Evolutionary conservation across 2,113 vertebrate species (phyloP).

Genomic region (Phyllostomus discolor): DNA sequence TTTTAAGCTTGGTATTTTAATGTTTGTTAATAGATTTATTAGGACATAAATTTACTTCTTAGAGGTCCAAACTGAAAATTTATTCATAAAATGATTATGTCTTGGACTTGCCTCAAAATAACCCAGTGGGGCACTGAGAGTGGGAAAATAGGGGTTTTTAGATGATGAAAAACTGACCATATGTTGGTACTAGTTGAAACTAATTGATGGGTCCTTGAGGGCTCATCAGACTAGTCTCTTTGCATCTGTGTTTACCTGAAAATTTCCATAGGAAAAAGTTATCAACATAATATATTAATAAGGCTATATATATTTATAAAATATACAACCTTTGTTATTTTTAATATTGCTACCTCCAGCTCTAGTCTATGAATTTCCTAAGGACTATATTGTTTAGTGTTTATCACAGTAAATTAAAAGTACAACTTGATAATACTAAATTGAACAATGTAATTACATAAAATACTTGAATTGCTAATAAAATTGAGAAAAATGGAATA

Average conservation of each 20-base stretch:
- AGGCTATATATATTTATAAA: neutral
- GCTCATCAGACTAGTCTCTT: neutral
- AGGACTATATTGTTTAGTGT: neutral
- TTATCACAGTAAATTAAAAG: neutral
- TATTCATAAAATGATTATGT: neutral
- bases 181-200: neutral
- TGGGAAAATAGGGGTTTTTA: rapidly evolving
- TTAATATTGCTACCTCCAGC: neutral
- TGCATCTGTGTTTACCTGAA: neutral
- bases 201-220: neutral
- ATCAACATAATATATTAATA: neutral
- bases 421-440: neutral
- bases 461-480: neutral
- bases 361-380: neutral
- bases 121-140: neutral
- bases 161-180: neutral
- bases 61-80: neutral
- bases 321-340: neutral
- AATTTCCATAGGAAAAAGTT: neutral
- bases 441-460: neutral
- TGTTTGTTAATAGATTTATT: neutral
- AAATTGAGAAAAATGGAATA: neutral
- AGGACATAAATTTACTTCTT: neutral
- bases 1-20: neutral
- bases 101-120: neutral